A percentile compares a stretch with the other conserved stretches of the same genome.
Evolutionary conservation across 1,140 invertebrate genomes (phyloP).

Genomic region (Yoshiicerus persimilis): DNA sequence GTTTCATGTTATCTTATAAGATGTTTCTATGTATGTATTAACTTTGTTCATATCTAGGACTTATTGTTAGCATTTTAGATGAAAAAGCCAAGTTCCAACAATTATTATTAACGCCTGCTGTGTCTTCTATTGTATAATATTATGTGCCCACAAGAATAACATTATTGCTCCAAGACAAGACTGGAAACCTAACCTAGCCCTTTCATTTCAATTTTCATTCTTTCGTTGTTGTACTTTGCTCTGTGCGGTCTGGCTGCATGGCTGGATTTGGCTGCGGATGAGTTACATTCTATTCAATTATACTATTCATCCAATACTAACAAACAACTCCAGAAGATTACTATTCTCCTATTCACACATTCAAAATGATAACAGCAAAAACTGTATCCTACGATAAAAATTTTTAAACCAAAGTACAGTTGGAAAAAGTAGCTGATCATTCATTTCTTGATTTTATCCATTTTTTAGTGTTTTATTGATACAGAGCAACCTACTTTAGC

Average conservation of each 20-base stretch:
- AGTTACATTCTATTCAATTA: not conserved
- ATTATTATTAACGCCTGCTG: constrained; percentile 20
- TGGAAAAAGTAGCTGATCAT: not conserved
- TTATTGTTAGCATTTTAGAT: not conserved
- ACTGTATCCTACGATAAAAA: not conserved
- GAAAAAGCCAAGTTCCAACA: constrained; percentile 12
- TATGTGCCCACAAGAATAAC: not conserved
- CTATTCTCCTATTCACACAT: not conserved
- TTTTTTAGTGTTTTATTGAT: not conserved
- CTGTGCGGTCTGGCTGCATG: not conserved
- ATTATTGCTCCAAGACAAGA: not conserved
- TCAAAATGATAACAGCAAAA: not conserved
- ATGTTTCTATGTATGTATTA: not conserved
- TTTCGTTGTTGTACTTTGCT: not conserved
- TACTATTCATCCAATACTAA: not conserved
- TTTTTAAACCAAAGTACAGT: not conserved
- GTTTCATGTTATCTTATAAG: not conserved
- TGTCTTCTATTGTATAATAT: not conserved
- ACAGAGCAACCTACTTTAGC: not conserved
- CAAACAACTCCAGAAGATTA: not conserved
- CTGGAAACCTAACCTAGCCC: not conserved
- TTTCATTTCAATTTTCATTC: not conserved
- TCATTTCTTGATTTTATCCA: not conserved
- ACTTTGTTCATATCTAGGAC: not conserved
- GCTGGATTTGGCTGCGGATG: not conserved